phyloP scores from a whole-genome alignment of 2,888 invertebrate genomes.

The Patella pellucida region DNA sequence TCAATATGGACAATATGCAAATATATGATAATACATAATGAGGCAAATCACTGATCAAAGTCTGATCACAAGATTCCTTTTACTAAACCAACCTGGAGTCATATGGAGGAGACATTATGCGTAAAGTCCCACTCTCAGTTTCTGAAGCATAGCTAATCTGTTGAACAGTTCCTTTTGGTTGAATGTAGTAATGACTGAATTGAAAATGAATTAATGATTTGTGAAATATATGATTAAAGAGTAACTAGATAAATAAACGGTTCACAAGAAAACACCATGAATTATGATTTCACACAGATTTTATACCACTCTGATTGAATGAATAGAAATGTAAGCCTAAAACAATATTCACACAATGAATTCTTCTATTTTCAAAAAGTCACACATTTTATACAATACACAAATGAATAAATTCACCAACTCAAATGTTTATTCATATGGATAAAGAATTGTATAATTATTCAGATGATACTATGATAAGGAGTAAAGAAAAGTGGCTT shows the following conservation, averaged over 20 bases:
- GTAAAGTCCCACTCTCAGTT: conserved; percentile 42
- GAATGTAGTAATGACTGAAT: conserved; percentile 49
- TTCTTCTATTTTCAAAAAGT: no score
- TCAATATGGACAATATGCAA: not conserved
- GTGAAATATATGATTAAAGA: not conserved
- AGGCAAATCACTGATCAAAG: not conserved
- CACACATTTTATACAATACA: no score
- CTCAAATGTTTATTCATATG: no score
- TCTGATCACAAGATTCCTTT: not conserved
- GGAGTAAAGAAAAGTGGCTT: no score
- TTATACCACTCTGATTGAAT: no score
- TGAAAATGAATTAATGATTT: not conserved
- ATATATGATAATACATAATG: not conserved
- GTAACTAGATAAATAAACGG: not conserved
- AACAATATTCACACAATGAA: no score
- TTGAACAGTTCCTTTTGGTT: conserved; percentile 48
- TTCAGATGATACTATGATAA: no score
- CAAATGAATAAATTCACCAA: no score
- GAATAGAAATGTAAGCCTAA: no score
- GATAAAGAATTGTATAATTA: no score
- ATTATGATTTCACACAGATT: no score
- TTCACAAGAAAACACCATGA: not conserved
- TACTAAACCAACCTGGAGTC: conserved; percentile 20
- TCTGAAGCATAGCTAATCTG: conserved; percentile 55
- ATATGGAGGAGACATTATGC: conserved; percentile 40